Evolutionary conservation across 2,797 vertebrate species (phyloP).

Genomic region (Carduelis carduelis): DNA sequence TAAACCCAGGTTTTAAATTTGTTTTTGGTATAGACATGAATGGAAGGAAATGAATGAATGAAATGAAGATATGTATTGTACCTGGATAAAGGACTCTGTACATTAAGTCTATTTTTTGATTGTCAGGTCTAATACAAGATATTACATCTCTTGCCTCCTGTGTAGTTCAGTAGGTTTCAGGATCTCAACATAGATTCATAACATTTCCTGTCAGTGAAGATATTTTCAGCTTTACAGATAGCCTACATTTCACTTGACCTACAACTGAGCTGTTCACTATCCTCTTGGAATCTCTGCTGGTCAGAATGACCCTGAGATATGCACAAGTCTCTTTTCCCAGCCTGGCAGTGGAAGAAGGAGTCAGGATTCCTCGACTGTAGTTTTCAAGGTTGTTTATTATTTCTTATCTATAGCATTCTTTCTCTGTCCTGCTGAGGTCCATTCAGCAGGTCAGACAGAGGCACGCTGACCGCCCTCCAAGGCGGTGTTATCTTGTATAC

Average conservation of each 20-base stretch:
- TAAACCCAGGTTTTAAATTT: background rate
- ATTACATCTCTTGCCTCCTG: background rate
- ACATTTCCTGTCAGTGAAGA: background rate
- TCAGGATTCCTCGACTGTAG: too few relatives aligned
- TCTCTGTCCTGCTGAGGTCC: too few relatives aligned
- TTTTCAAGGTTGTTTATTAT: too few relatives aligned
- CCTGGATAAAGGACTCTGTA: background rate
- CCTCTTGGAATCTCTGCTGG: background rate
- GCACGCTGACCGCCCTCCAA: too few relatives aligned
- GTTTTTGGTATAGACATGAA: background rate
- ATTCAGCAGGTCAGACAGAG: too few relatives aligned
- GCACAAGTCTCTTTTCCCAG: too few relatives aligned
- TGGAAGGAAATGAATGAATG: background rate
- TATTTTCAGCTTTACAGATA: background rate
- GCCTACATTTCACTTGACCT: constrained; percentile 10
- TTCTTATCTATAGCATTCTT: too few relatives aligned
- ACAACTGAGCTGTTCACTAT: background rate
- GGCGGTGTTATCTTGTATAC: too few relatives aligned
- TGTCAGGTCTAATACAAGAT: background rate
- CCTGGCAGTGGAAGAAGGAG: too few relatives aligned
- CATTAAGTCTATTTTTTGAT: background rate
- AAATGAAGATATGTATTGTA: background rate
- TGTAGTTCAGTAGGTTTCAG: background rate
- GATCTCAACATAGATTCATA: background rate
- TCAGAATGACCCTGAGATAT: too few relatives aligned